A percentile compares a stretch with the other conserved stretches of the same genome.
Conservation (phyloP, 2,113 vertebrate species). For the Cochlearius cochlearius region DNA sequence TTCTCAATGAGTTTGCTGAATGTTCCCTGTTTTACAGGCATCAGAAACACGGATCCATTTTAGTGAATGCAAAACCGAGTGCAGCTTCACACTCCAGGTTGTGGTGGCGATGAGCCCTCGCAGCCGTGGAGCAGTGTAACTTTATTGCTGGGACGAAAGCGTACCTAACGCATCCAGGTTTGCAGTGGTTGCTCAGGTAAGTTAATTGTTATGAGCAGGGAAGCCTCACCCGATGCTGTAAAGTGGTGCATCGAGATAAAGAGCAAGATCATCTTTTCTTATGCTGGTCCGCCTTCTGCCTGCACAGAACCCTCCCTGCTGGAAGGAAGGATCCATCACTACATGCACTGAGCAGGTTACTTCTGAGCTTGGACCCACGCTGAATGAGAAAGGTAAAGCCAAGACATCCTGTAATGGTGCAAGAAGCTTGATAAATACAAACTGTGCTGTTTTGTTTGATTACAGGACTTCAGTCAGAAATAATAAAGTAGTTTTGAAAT, state of each 20-base stretch:
- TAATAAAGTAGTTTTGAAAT: not conserved
- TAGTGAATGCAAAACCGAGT: not conserved
- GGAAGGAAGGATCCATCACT: not conserved
- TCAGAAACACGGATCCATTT: not conserved
- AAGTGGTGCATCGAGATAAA: not conserved
- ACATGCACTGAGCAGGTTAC: not conserved
- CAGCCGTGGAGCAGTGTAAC: not conserved
- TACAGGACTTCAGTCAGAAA: not conserved
- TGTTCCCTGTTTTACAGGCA: not conserved
- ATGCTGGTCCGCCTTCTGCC: not conserved
- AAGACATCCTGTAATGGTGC: not conserved
- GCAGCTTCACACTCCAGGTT: no score
- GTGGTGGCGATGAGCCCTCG: not conserved
- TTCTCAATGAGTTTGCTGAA: not conserved
- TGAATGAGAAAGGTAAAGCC: not conserved
- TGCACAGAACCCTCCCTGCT: not conserved
- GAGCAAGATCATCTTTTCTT: not conserved
- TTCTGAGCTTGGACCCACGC: not conserved
- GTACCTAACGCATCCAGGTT: fast-evolving
- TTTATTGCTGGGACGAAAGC: not conserved
- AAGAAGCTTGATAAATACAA: not conserved
- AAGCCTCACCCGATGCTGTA: not conserved
- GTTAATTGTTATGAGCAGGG: not conserved
- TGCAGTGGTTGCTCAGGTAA: not conserved
- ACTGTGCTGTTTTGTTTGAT: not conserved